phyloP scores from a whole-genome alignment of 2,888 invertebrate genomes.

The Taphrorychus bicolor region DNA sequence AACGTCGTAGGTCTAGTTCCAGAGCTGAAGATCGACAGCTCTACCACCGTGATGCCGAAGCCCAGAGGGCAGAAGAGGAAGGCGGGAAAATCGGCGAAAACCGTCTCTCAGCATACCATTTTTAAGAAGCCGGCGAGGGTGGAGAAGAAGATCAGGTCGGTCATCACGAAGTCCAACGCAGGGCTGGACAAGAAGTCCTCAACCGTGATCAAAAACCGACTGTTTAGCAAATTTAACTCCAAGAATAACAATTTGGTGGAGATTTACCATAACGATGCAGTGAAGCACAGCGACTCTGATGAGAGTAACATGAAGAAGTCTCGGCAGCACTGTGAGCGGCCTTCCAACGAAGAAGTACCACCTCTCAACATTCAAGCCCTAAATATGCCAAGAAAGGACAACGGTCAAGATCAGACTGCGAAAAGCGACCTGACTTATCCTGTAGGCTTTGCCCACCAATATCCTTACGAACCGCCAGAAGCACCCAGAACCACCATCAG shows the following conservation, averaged over 20 bases:
- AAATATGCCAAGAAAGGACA: conserved; percentile 13
- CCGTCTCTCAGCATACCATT: conserved; percentile 11
- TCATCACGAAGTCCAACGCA: conserved; percentile 3
- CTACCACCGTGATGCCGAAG: conserved; percentile 2
- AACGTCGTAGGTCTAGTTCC: conserved; percentile 20
- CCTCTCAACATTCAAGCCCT: conserved; percentile 36
- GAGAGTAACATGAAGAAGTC: conserved; percentile 46
- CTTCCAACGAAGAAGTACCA: conserved; percentile 33
- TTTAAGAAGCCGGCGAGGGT: conserved; percentile 25
- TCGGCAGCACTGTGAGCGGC: conserved; percentile 14
- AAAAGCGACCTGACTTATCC: conserved; percentile 7
- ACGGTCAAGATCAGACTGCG: neutral
- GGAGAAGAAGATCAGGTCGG: conserved; percentile 22
- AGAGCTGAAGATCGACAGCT: conserved; percentile 24
- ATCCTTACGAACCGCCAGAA: conserved; percentile 44
- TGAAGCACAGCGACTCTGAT: conserved; percentile 54
- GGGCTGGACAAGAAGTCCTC: conserved; percentile 32
- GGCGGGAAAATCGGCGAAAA: conserved; percentile 14
- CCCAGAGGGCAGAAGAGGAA: conserved; percentile 17
- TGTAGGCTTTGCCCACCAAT: conserved; percentile 3
- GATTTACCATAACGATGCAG: conserved; percentile 57
- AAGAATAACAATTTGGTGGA: conserved; percentile 54
- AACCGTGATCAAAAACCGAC: conserved; percentile 18
- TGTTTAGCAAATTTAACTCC: conserved; percentile 23
- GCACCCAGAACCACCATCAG: conserved; percentile 44